Percentiles rank a stretch among this genome's conserved stretches.
Conservation (phyloP, 2,888 invertebrate genomes). For the Acrobeloides nanus region DNA sequence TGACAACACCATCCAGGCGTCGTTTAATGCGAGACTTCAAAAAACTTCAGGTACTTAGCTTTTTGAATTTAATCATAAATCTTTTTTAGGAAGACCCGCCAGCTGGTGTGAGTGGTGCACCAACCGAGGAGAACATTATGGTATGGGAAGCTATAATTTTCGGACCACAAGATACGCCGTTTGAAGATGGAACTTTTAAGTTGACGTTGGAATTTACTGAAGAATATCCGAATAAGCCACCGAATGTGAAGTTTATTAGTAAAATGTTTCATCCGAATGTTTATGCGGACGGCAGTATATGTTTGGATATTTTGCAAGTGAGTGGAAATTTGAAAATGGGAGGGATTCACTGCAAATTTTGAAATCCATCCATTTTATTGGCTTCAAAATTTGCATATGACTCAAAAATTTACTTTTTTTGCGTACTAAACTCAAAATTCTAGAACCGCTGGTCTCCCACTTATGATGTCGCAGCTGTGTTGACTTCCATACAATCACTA, state of each 20-base stretch:
- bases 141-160: conserved; percentile 99
- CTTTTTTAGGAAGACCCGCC: conserved; percentile 98
- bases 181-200: conserved; percentile 99
- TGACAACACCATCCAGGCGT: conserved; percentile 97
- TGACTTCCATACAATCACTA: conserved; percentile 98
- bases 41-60: conserved; percentile 42
- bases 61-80: conserved; percentile 4
- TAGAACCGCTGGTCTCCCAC: conserved; percentile 86
- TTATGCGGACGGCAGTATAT: conserved; percentile 51
- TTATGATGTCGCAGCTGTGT: conserved; percentile 98
- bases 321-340: too few relatives aligned
- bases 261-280: conserved; percentile 99
- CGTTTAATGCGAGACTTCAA: conserved; percentile 70
- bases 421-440: too few relatives aligned
- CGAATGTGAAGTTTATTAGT: conserved; percentile 96
- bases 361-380: too few relatives aligned
- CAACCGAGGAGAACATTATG: conserved; percentile 86
- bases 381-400: too few relatives aligned
- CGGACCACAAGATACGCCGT: conserved; percentile 68
- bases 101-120: conserved; percentile 96
- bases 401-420: too few relatives aligned
- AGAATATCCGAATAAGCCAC: conserved; percentile 99
- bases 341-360: too few relatives aligned
- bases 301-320: conserved; percentile 50
- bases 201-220: conserved; percentile 99